These are phyloP conservation scores for Metallyticus violacea DNA, from an alignment of 2,888 invertebrate genomes.

Conservation along the genomic window DNA sequence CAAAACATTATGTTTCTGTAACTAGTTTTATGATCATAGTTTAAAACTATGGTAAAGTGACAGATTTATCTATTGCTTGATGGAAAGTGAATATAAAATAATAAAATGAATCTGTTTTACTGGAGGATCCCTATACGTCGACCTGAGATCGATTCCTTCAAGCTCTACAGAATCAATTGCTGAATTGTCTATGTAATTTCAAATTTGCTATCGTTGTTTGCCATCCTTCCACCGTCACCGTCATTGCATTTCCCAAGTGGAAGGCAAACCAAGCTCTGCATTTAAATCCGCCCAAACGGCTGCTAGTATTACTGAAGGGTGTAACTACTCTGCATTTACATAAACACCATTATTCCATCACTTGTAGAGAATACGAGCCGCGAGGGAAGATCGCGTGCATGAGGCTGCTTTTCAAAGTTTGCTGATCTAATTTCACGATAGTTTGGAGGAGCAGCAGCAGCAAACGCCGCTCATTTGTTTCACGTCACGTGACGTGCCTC, in stretches of 20 bases:
- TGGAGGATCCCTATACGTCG: no score
- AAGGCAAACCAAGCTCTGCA: neutral
- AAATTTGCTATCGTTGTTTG: neutral
- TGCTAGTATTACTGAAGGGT: neutral
- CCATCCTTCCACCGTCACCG: neutral
- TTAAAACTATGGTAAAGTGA: no score
- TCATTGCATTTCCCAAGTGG: neutral
- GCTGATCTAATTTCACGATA: slow-evolving; percentile 9
- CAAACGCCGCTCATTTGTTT: neutral
- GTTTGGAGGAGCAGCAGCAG: neutral
- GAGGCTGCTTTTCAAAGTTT: neutral
- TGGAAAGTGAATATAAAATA: no score
- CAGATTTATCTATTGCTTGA: no score
- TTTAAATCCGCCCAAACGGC: neutral
- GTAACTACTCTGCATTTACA: neutral
- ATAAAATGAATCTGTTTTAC: no score
- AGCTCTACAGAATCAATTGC: neutral
- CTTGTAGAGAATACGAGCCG: no score
- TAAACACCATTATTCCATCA: neutral
- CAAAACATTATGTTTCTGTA: no score
- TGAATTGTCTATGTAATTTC: neutral
- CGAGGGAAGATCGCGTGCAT: neutral
- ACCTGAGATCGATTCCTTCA: neutral
- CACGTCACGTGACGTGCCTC: neutral
- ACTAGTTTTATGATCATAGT: no score